Evolutionary conservation across 2,113 vertebrate species (phyloP), one percentile per base, ranked within the genome.

Genomic region (Rhabdornis inornatus): DNA sequence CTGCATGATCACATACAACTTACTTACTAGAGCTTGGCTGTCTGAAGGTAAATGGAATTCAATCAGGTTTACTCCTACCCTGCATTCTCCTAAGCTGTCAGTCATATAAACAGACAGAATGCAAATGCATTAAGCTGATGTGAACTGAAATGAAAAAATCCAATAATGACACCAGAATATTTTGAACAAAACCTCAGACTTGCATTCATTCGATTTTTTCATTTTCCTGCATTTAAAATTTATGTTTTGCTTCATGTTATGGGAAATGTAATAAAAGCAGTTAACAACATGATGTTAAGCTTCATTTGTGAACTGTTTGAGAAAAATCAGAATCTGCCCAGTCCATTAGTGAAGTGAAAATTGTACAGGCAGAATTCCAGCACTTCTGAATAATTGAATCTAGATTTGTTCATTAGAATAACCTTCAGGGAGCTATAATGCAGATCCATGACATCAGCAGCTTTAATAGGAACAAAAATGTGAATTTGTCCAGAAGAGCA

Each of bases 321-420:
- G 92, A 92, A 90, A 92, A 95, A 93, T 87, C 90, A 89, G 88
- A 94, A 92, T 95, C 90, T 90, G 87, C 70, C 71, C 68, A 94
- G 85, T 47, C 90, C 93, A 88, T 93, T 93, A 80, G 64, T 80
- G 72, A 96, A 95, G 93, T 35, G 56, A 91, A 97, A 96, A 70
- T 91, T 92, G 37, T 86, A 86, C 70, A 84, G 71, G 86, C 82
- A 96, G 88, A 95, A 96, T 93, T 93, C 89, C 89, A 96, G 74
- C 83, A 53, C 65, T 91, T 88, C 20, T 95, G 57, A 96, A 87
- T 94, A 92, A 92, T 68, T 95, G 89, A 95, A 96, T 94, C 83
- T 81, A 95, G 83, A 59, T 59, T 80, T 75, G 71, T 90, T 96
- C 92, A 94, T 94, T 96, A 92, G 57, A 87, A 77, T 94, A 96